A percentile compares a stretch with the other conserved stretches of the same genome.
These are phyloP conservation scores for Mythimna ferrago DNA, from an alignment of 2,888 invertebrate genomes.

Conservation along the genomic window DNA sequence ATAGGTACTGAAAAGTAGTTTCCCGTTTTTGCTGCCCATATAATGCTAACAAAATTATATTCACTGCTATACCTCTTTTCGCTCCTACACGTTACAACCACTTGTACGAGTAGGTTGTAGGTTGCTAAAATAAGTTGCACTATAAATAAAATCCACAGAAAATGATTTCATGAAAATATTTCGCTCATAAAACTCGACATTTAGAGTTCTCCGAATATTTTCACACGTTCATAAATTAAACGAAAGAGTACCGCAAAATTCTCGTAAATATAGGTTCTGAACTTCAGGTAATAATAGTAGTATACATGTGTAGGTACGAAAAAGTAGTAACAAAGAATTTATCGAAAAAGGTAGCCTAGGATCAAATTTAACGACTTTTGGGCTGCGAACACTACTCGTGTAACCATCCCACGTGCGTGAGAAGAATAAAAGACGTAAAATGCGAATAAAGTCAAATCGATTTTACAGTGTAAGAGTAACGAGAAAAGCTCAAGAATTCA, in stretches of 20 bases:
- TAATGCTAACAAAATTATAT: neutral
- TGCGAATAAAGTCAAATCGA: conserved; percentile 31
- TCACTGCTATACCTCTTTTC: neutral
- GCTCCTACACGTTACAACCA: neutral
- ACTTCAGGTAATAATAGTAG: too few species aligned
- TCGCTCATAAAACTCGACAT: neutral
- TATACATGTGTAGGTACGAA: neutral
- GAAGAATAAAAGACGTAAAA: conserved; percentile 18
- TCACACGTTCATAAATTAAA: neutral
- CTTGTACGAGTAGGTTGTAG: too few species aligned
- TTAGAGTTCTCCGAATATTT: conserved; percentile 3
- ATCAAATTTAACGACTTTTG: conserved; percentile 17
- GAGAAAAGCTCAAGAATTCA: neutral
- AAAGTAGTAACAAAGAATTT: conserved; percentile 1
- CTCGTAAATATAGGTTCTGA: too few species aligned
- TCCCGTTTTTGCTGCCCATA: neutral
- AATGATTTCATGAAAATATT: neutral
- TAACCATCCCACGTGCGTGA: conserved; percentile 14
- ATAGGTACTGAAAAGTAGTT: neutral
- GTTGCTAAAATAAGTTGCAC: neutral
- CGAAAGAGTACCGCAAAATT: neutral
- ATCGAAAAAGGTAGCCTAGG: neutral
- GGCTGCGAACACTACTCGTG: neutral
- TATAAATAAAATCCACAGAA: conserved; percentile 2
- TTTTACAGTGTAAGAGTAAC: conserved; percentile 14